Base-by-base conservation (phyloP, 2,113 vertebrate species). In the Phylloscopus trochilus region DNA sequence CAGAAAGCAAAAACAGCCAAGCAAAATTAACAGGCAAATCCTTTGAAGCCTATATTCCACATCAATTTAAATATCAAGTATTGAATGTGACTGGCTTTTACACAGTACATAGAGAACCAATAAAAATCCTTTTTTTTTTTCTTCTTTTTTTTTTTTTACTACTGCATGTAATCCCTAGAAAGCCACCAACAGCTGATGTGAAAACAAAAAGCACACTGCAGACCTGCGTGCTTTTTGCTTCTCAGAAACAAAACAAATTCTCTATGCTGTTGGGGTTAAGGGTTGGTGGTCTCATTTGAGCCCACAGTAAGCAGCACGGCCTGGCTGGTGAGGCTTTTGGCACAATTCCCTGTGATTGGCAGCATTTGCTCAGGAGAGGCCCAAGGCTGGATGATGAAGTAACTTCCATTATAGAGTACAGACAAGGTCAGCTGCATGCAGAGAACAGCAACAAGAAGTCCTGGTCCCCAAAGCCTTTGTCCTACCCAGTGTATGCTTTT, bases 321-420 rank as follows among this genome's bases (percentile, higher is more conserved):
- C 20, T 2, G 67, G 69, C 63, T 47, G 62, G 60, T 8, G 1
- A 30, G 67, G 17, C 33, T 93, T 26, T 60, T 77, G 93, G 75
- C 79, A 73, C 46, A 12, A 35, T 19, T 90, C 91, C n/a, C 41
- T 22, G 47, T 90, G 82, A 95, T 62, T 75, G 91, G 82, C 95
- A 94, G 75, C 53, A 3, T 17, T 92, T 47, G 63, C 78, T 93
- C 95, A 24, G 80, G 74, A 96, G 92, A 79, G 87, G 47, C 83
- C n/a, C 90, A 26, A 20, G 52, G 74, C 51, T 67, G 59, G 79
- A 94, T 94, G 92, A 95, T 95, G 94, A 95, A 94, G 94, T 95
- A 97, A 97, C 93, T 96, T 97, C 91, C 83, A 97, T 97, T 97
- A 97, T 62, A 81, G 89, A 87, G 83, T 21, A 93, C 83, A 91